A percentile compares a stretch with the other conserved stretches of the same genome.
Evolutionary conservation across 1,140 invertebrate species (phyloP).

Genomic region (Drosophila mojavensis): DNA sequence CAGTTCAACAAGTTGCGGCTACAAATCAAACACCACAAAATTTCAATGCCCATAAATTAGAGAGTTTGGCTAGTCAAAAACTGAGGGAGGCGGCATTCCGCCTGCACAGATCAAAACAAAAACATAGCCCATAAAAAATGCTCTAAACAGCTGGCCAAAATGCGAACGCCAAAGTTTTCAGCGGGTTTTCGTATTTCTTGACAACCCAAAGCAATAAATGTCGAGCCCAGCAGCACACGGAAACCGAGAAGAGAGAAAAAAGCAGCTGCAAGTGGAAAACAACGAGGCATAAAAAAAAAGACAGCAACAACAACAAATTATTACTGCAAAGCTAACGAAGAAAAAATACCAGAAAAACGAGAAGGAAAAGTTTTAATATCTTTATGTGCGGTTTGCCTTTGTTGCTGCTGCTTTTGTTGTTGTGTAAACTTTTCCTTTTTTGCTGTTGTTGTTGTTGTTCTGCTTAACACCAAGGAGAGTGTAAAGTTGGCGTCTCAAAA

Average conservation of each 20-base stretch:
- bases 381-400: conserved; percentile 68
- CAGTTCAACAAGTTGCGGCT: conserved; percentile 53
- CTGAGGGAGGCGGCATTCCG: no score
- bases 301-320: background rate
- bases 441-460: conserved; percentile 12
- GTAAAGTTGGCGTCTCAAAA: conserved; percentile 59
- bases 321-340: conserved; percentile 22
- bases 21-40: conserved; percentile 57
- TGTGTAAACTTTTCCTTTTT: conserved; percentile 35
- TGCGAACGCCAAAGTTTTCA: conserved; percentile 59
- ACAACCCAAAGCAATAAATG: conserved; percentile 75
- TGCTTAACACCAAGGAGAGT: conserved; percentile 57
- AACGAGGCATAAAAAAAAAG: conserved; percentile 22
- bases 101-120: conserved; percentile 60
- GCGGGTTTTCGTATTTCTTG: conserved; percentile 48
- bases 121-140: conserved; percentile 68
- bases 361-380: conserved; percentile 75
- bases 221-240: conserved; percentile 54
- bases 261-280: conserved; percentile 65
- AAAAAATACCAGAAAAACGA: conserved; percentile 30
- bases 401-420: conserved; percentile 13
- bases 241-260: conserved; percentile 18
- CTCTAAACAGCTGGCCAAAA: conserved; percentile 50
- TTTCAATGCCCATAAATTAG: conserved; percentile 60
- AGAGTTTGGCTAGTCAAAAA: conserved; percentile 16